A percentile compares a stretch with the other conserved stretches of the same genome.
phyloP scores from a whole-genome alignment of 2,888 invertebrate genomes.

The Cheilosia impressa region DNA sequence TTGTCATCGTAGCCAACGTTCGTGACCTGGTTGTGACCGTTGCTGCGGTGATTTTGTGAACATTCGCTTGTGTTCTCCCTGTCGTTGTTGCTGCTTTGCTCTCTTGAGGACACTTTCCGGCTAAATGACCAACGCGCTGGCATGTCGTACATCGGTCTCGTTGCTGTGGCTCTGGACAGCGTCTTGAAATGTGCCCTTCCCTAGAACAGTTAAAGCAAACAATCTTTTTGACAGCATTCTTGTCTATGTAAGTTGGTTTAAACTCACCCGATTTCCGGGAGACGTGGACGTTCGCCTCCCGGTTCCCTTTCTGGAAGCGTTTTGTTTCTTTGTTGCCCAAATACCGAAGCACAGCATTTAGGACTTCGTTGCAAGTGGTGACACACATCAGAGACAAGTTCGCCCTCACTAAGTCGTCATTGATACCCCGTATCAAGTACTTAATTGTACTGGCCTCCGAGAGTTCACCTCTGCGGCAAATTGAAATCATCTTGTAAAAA shows the following conservation, averaged over 20 bases:
- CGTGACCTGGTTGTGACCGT: not conserved
- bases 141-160: too few relatives aligned
- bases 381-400: constrained; percentile 6
- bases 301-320: constrained; percentile 10
- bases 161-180: too few relatives aligned
- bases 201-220: not conserved
- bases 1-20: not conserved
- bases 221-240: not conserved
- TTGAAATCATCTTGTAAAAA: constrained; percentile 16
- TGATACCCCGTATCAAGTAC: constrained; percentile 13
- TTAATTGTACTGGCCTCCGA: constrained; percentile 8
- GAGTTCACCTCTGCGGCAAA: constrained; percentile 14
- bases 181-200: too few relatives aligned
- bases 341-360: constrained; percentile 11
- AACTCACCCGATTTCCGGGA: constrained; percentile 24
- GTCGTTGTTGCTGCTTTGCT: not conserved
- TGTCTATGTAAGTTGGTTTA: not conserved
- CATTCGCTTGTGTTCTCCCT: constrained; percentile 1
- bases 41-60: constrained; percentile 11
- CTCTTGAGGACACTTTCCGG: too few relatives aligned
- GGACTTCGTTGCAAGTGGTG: constrained; percentile 21
- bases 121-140: too few relatives aligned
- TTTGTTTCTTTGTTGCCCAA: not conserved
- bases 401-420: not conserved
- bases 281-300: constrained; percentile 12